Percentiles rank a stretch among this genome's conserved stretches.
These are phyloP conservation scores for Tricholauxania praeusta DNA, from an alignment of 2,888 invertebrate species.

Conservation along the genomic window DNA sequence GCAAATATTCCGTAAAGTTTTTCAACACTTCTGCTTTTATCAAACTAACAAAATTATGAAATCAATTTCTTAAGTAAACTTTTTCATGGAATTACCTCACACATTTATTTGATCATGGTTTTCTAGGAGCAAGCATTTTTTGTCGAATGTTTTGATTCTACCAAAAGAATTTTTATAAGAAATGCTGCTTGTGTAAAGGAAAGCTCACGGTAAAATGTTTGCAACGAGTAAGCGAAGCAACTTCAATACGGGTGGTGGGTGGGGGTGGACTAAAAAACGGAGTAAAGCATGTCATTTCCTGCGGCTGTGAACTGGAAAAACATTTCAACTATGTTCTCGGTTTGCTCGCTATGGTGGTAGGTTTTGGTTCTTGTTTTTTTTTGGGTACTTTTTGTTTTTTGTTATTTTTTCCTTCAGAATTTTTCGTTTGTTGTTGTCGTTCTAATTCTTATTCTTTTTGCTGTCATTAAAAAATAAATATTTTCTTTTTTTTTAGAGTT, in stretches of 20 bases:
- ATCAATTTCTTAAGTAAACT: too few species aligned
- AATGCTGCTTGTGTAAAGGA: too few species aligned
- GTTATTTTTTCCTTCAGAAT: not conserved
- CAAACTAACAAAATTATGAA: too few species aligned
- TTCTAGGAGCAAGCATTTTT: slow-evolving; percentile 6
- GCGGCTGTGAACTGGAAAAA: slow-evolving; percentile 33
- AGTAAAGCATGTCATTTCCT: slow-evolving; percentile 26
- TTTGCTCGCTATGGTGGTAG: not conserved
- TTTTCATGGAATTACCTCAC: too few species aligned
- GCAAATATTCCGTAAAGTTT: too few species aligned
- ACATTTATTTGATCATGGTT: not conserved
- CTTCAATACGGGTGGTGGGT: not conserved
- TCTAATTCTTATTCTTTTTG: not conserved
- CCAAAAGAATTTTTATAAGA: not conserved
- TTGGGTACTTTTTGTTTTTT: not conserved
- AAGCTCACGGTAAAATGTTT: not conserved
- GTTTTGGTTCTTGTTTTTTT: not conserved
- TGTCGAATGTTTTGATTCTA: slow-evolving; percentile 30
- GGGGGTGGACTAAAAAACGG: not conserved
- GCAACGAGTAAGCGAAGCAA: not conserved
- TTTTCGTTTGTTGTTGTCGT: not conserved
- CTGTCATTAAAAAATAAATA: not conserved
- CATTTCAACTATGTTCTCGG: slow-evolving; percentile 5
- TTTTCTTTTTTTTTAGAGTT: too few species aligned
- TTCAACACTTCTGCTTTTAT: too few species aligned